A percentile compares a stretch with the other conserved stretches of the same genome.
Conservation (phyloP, 2,797 vertebrate species). For the Hoplostethus atlanticus region DNA sequence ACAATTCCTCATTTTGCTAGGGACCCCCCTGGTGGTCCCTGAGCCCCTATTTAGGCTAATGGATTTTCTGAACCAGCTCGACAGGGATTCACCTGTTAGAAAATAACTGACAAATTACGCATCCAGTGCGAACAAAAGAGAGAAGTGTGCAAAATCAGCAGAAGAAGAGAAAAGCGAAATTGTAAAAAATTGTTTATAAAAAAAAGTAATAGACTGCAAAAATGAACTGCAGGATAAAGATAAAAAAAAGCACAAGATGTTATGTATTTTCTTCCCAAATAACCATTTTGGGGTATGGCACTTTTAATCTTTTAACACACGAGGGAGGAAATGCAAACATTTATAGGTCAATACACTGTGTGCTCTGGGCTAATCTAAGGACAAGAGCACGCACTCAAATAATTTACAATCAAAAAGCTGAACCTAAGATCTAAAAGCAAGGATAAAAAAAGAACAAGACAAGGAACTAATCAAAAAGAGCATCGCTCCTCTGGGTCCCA, state of each 20-base stretch:
- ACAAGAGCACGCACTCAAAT: background rate
- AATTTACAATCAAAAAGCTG: background rate
- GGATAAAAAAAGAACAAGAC: background rate
- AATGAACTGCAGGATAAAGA: background rate
- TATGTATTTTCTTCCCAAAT: background rate
- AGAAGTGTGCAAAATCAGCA: background rate
- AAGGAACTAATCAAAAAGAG: background rate
- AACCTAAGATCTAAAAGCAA: background rate
- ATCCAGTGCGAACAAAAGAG: background rate
- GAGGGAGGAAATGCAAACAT: background rate
- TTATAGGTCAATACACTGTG: conserved; percentile 13
- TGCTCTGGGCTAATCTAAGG: background rate
- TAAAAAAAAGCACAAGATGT: background rate
- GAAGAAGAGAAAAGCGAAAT: background rate
- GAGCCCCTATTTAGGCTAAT: no score
- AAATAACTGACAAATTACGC: background rate
- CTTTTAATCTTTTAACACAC: conserved; percentile 1
- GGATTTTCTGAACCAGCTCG: no score
- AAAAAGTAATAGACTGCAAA: background rate
- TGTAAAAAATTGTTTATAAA: background rate
- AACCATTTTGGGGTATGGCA: conserved; percentile 2
- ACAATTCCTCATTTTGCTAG: no score
- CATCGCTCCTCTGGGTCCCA: background rate
- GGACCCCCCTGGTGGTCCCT: no score
- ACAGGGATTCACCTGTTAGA: no score